A percentile compares a stretch with the other conserved stretches of the same genome.
These are phyloP conservation scores for Acrocyrtus sp. DNA, from an alignment of 2,888 invertebrate genomes.

Conservation along the genomic window DNA sequence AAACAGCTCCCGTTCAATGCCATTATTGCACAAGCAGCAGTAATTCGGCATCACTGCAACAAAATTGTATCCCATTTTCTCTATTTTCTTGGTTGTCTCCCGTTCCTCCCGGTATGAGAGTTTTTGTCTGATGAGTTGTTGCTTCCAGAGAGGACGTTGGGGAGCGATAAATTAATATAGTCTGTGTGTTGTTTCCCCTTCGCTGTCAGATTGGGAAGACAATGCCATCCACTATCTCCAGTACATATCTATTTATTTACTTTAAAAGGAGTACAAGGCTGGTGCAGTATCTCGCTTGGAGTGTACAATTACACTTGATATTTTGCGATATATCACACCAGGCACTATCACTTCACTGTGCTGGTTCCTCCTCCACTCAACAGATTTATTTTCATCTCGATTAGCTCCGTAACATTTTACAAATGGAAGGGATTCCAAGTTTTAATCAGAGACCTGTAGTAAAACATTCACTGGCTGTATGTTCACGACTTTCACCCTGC, in stretches of 20 bases:
- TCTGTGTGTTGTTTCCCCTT: conserved; percentile 34
- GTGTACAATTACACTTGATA: too few relatives aligned
- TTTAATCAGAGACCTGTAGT: background rate
- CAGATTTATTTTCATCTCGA: conserved; percentile 28
- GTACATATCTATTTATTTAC: conserved; percentile 38
- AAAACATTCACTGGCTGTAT: too few relatives aligned
- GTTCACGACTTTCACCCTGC: background rate
- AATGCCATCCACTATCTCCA: conserved; percentile 27
- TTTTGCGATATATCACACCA: too few relatives aligned
- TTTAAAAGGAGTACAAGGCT: background rate
- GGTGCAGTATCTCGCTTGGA: too few relatives aligned
- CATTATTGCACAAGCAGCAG: background rate
- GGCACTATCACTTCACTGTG: background rate
- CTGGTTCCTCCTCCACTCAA: conserved; percentile 23
- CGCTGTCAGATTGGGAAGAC: conserved; percentile 44
- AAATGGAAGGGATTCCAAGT: background rate
- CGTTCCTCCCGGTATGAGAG: too few relatives aligned
- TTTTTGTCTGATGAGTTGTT: conserved; percentile 49
- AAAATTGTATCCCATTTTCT: background rate
- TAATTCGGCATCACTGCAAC: background rate
- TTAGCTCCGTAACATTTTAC: conserved; percentile 1
- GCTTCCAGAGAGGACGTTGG: conserved; percentile 47
- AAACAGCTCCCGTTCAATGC: background rate
- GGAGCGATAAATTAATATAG: conserved; percentile 60
- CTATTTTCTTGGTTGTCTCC: too few relatives aligned